Evolutionary conservation across 2,797 vertebrate genomes (phyloP), one percentile per base, ranked within the genome.

Genomic region (Denticeps clupeoides): DNA sequence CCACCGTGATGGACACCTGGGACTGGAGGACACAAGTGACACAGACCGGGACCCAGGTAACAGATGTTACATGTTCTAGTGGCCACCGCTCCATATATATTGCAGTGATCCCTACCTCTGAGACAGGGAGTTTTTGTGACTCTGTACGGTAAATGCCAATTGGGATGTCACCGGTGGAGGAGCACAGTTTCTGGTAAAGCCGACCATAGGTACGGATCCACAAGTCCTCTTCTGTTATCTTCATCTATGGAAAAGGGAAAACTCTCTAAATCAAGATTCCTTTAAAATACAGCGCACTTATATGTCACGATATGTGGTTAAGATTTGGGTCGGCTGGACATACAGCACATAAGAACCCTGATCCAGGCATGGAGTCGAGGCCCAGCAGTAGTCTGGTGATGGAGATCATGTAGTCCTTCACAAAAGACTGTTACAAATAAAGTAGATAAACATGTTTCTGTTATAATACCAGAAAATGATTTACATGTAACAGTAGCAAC

Each of bases 331-430:
- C 9, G 35, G 15, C 42, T 18, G 27, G 47, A 79, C 87, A 86
- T 57, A 88, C 87, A 21, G 85, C 84, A 55, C 87, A 89, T 42
- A 89, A 77, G 66, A 87, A 89, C 25, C 87, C 87, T 3, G 87
- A 88, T 48, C 87, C 86, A 0, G 87, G 87, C 80, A 85, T 88
- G 50, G 86, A 87, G 71, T 89, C 86, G 27, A 89, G 75, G 45
- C 87, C 87, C 46, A 89, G 75, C 48, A 89, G 70, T 27, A 87
- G 78, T 51, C 86, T 82, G 49, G 83, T 75, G 63, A 89, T 89
- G 70, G 87, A 87, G 72, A 89, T 87, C 84, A 89, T 87, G 81
- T 87, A 89, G 78, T 88, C 87, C 66, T 89, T 89, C 65, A 89
- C 86, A 67, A 87, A 88, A 1, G 87, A 88, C 87, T 89, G 69